Percentiles rank a stretch among this genome's conserved stretches.
These are phyloP conservation scores for Drosophila subpulchrella DNA, from an alignment of 1,140 invertebrate species.

Conservation along the genomic window DNA sequence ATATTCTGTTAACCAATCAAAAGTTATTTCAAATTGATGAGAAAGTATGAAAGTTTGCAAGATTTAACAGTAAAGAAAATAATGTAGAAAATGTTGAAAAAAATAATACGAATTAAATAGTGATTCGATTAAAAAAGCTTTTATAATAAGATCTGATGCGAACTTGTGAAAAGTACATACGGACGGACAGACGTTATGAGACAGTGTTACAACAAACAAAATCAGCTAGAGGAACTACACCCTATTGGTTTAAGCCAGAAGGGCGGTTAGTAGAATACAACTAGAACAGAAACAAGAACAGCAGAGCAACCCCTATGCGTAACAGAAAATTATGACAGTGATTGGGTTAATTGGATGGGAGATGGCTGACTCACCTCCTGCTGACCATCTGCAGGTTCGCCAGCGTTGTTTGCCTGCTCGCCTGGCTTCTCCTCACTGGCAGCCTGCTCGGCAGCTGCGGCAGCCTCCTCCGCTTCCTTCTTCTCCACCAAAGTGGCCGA, in stretches of 20 bases:
- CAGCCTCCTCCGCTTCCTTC: slow-evolving; percentile 88
- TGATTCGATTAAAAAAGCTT: too few relatives aligned
- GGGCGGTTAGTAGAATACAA: slow-evolving; percentile 33
- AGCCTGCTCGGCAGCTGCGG: slow-evolving; percentile 81
- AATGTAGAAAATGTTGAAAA: too few relatives aligned
- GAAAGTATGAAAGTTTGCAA: not conserved
- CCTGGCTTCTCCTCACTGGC: slow-evolving; percentile 74
- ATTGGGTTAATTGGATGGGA: not conserved
- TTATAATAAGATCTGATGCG: too few relatives aligned
- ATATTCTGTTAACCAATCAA: not conserved
- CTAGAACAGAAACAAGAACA: slow-evolving; percentile 2
- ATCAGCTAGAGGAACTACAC: slow-evolving; percentile 18
- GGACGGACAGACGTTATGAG: not conserved
- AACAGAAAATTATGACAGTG: slow-evolving; percentile 27
- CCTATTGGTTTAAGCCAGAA: not conserved
- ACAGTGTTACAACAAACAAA: slow-evolving; percentile 16
- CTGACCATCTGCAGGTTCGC: slow-evolving; percentile 85
- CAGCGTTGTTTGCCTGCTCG: slow-evolving; percentile 78
- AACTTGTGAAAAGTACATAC: too few relatives aligned
- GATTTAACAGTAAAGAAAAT: too few relatives aligned
- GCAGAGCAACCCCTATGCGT: slow-evolving; percentile 45
- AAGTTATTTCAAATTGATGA: not conserved
- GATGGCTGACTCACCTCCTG: slow-evolving; percentile 85
- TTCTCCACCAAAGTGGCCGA: slow-evolving; percentile 95
- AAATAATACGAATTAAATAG: too few relatives aligned